A percentile compares a stretch with the other conserved stretches of the same genome.
These are phyloP conservation scores for Xanthostigma xanthostigma DNA, from an alignment of 2,888 invertebrate species.

Conservation along the genomic window DNA sequence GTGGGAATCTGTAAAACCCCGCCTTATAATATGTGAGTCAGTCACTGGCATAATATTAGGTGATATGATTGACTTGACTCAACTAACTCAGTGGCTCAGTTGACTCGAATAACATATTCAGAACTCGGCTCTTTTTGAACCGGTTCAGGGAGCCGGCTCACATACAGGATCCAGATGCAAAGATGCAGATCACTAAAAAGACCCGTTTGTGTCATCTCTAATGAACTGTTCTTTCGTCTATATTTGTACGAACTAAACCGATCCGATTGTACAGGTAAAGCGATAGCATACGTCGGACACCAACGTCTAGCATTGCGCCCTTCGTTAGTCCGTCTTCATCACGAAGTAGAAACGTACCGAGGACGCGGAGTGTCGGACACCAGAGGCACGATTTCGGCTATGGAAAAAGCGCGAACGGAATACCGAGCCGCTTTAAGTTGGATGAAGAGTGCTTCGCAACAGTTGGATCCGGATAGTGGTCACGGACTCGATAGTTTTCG, in stretches of 20 bases:
- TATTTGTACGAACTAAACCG: too few species aligned
- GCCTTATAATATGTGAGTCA: too few species aligned
- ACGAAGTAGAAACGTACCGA: slow-evolving; percentile 94
- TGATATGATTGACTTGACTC: too few species aligned
- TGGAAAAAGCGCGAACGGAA: slow-evolving; percentile 91
- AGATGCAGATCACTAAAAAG: too few species aligned
- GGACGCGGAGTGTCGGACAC: slow-evolving; percentile 90
- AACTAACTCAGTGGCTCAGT: too few species aligned
- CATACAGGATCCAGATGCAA: too few species aligned
- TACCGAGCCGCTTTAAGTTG: slow-evolving; percentile 91
- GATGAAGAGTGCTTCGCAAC: slow-evolving; percentile 96
- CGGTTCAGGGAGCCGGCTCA: too few species aligned
- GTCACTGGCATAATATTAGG: too few species aligned
- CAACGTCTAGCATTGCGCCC: slow-evolving; percentile 77
- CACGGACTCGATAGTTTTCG: slow-evolving; percentile 91
- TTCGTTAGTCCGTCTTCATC: slow-evolving; percentile 76
- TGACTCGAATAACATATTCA: too few species aligned
- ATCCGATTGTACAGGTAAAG: background rate
- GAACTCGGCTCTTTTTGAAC: too few species aligned
- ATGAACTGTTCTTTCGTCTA: slow-evolving; percentile 34
- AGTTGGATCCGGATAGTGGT: slow-evolving; percentile 92
- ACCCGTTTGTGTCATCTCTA: too few species aligned
- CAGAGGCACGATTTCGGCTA: slow-evolving; percentile 72
- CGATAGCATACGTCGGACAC: slow-evolving; percentile 43
- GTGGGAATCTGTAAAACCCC: too few species aligned